Evolutionary conservation across 2,113 vertebrate genomes (phyloP).

Genomic region (Orcinus orca): DNA sequence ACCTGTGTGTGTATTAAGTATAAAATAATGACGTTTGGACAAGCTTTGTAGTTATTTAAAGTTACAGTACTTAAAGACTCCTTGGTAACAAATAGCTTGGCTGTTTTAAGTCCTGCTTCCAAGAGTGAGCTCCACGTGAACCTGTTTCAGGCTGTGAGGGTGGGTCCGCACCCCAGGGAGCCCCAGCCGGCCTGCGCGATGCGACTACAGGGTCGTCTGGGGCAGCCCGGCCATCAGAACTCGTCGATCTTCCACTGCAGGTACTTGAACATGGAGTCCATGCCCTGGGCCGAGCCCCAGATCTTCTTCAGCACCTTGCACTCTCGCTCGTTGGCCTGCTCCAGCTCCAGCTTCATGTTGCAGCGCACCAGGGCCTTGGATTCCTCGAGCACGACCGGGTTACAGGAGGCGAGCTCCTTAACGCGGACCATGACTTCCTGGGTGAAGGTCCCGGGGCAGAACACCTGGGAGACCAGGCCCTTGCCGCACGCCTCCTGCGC

Average conservation of each 20-base stretch:
- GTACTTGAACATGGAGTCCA: slow-evolving; percentile 96
- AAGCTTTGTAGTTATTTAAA: slow-evolving; percentile 83
- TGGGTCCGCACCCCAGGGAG: slow-evolving; percentile 57
- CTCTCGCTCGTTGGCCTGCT: slow-evolving; percentile 96
- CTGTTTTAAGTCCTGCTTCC: slow-evolving; percentile 73
- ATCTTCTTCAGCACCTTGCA: slow-evolving; percentile 95
- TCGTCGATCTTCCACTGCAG: slow-evolving; percentile 94
- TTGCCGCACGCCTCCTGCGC: slow-evolving; percentile 97
- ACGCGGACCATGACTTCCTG: slow-evolving; percentile 98
- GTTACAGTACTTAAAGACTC: slow-evolving; percentile 86
- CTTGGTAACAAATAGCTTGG: slow-evolving; percentile 74
- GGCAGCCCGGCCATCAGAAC: slow-evolving; percentile 82
- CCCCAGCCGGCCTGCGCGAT: slow-evolving; percentile 67
- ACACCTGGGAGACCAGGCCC: slow-evolving; percentile 97
- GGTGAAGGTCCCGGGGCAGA: slow-evolving; percentile 97
- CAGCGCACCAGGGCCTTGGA: slow-evolving; percentile 96
- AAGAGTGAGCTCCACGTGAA: slow-evolving; percentile 63
- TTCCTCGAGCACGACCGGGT: slow-evolving; percentile 94
- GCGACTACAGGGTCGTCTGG: slow-evolving; percentile 74
- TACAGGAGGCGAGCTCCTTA: slow-evolving; percentile 94
- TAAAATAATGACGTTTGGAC: slow-evolving; percentile 74
- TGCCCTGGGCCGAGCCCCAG: slow-evolving; percentile 96
- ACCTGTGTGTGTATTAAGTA: slow-evolving; percentile 67
- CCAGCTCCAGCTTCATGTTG: slow-evolving; percentile 90
- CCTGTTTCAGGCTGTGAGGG: slow-evolving; percentile 54